Evolutionary conservation across 1,140 invertebrate species (phyloP), one percentile per base, ranked within the genome.

Genomic region (Chelonus insularis): DNA sequence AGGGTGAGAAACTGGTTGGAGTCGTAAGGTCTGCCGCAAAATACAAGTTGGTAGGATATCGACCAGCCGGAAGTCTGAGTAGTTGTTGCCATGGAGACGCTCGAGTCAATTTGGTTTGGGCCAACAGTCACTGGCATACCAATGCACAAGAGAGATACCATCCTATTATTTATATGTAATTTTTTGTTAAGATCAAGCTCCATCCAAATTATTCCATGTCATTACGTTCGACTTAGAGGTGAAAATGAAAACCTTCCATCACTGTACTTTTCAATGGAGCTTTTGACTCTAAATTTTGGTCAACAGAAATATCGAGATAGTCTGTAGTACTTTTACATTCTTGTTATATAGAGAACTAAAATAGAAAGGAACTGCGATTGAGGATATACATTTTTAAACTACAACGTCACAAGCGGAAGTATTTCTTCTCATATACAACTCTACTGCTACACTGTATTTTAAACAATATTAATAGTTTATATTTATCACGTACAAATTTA

Each of bases 51-150:
- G 72, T 73, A 75, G 72, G 75, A 77, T 78, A 78, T 78, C 76
- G 76, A 78, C 75, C 76, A 72, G 74, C 68, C 68, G 68, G 75
- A 75, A 74, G 75, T 77, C 73, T 71, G 74, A 76, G 74, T 78
- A 75, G 73, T 74, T 75, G 76, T 78, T 78, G 75, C 75, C 76
- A 78, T 78, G 75, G 76, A 72, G 68, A 78, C 76, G 75, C 76
- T 77, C 73, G 72, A 78, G 76, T 78, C 75, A 78, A 78, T 78
- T 78, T 78, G 75, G 77, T 75, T 74, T 77, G 73, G 73, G 73
- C 73, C 73, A 75, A 74, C 73, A 74, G 71, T 75, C 67, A 73
- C 71, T 64, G 63, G 72, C 70, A 75, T 74, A 73, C 73, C 69
- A 73, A 74, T 76, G 69, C 69, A 71, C 70, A 59, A 50, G 57